phyloP scores from a whole-genome alignment of 1,140 invertebrate species.

The Pollicipes pollicipes region DNA sequence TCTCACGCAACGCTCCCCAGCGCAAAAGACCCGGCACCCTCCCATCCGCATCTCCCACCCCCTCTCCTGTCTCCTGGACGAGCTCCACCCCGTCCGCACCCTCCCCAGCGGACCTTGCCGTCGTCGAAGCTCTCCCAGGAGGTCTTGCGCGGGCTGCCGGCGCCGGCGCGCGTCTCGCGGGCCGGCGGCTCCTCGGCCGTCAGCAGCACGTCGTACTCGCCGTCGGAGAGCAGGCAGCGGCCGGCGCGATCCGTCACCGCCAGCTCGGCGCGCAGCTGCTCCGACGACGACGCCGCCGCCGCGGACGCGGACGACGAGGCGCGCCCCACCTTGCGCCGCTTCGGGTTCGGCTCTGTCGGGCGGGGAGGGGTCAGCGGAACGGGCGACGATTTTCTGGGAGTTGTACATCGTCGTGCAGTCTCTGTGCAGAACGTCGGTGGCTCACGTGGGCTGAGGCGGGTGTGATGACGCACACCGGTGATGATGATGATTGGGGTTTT shows the following conservation, averaged over 20 bases:
- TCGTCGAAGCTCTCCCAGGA: constrained; percentile 67
- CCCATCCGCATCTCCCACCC: not conserved
- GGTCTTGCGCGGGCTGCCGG: constrained; percentile 24
- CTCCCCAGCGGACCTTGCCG: constrained; percentile 24
- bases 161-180: constrained; percentile 16
- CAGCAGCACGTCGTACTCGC: constrained; percentile 71
- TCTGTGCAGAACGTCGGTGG: too few species aligned
- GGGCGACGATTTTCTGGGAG: too few species aligned
- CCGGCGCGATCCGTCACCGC: constrained; percentile 80
- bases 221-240: constrained; percentile 62
- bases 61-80: constrained; percentile 7
- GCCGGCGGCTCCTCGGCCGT: constrained; percentile 29
- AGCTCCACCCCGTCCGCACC: too few species aligned
- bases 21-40: too few species aligned
- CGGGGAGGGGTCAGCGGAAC: constrained; percentile 6
- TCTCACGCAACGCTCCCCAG: too few species aligned
- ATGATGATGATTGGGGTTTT: too few species aligned
- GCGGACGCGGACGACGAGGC: constrained; percentile 8
- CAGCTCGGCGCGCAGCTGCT: constrained; percentile 53
- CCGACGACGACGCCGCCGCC: constrained; percentile 27
- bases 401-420: too few species aligned
- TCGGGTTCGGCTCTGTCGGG: constrained; percentile 17
- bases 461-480: too few species aligned
- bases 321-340: constrained; percentile 18
- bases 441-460: too few species aligned